Conservation (phyloP, 2,797 vertebrate genomes). For the Hemibagrus guttatus region DNA sequence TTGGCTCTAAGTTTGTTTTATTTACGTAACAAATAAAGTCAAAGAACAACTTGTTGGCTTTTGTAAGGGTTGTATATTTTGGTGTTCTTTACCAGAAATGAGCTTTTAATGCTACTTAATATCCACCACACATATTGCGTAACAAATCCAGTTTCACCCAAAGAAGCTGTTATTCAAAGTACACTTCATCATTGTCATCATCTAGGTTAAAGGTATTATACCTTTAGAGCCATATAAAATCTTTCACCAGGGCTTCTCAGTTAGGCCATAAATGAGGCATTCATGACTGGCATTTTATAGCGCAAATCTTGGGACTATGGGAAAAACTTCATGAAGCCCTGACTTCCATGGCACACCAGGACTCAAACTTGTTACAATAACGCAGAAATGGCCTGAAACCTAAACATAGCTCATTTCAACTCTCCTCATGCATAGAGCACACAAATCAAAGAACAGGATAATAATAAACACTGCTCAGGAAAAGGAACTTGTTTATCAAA, state of each 20-base stretch:
- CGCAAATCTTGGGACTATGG: neutral
- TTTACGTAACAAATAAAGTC: slow-evolving; percentile 24
- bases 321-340: neutral
- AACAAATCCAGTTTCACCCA: neutral
- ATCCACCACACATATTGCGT: neutral
- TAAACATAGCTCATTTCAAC: neutral
- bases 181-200: slow-evolving; percentile 2
- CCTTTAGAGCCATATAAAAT: neutral
- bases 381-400: slow-evolving; percentile 4
- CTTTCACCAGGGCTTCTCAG: neutral
- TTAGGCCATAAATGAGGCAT: neutral
- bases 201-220: neutral
- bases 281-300: neutral
- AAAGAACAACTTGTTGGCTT: neutral
- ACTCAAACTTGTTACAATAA: neutral
- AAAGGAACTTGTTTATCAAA: slow-evolving; percentile 77
- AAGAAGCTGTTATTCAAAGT: neutral
- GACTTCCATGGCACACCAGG: neutral
- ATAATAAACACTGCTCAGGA: slow-evolving; percentile 81
- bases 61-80: neutral
- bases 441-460: slow-evolving; percentile 89
- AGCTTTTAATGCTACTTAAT: slow-evolving; percentile 8
- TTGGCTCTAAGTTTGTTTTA: slow-evolving; percentile 50
- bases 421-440: slow-evolving; percentile 51
- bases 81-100: neutral